Base-by-base conservation (phyloP, 1,140 invertebrate genomes). In the Neodiprion fabricii region DNA sequence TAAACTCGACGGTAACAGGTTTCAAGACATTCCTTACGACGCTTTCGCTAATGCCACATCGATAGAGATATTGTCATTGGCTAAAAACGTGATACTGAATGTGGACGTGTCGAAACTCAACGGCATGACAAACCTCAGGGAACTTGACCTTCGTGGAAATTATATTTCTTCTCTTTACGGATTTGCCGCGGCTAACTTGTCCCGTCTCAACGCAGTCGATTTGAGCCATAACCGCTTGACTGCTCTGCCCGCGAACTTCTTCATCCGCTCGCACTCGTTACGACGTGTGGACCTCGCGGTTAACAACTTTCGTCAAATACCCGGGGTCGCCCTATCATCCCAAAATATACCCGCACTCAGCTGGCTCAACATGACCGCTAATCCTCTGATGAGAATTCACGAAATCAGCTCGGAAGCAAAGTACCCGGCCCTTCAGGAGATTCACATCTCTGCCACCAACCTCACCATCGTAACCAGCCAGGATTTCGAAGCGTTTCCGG, bases 401-500 rank as follows among this genome's bases (percentile, higher is more conserved):
- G 91, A 92, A 83, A 86, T 89, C 79, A 87, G 89, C 80, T 88
- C 90, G 7, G 86, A 88, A 7, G 89, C 89, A 74, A 86, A 86
- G 77, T 90, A 91, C 83, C 91, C 92, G 49, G 84, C 90, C 23
- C 87, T 96, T 7, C 91, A 94, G 84, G 93, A 94, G 83, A 87
- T 96, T 11, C 91, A 93, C 79, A 92, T 95, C 21, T 92, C 91
- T 74, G 89, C 90, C 61, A 95, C 94, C 4, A 95, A 96, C 82
- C 87, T 96, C 28, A 93, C 91, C 4, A 92, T 95, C 53, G 89
- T 96, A 9, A 95, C 94, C 0, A 94, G 93, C 72, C 94, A 93
- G 81, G 95, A 96, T 81, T 95, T 96, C 80, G 92, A 94, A 81
- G 91, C 93, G 23, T 95, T 95, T 78, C 92, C 93, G 10, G 90